Base-by-base conservation (phyloP, 2,888 invertebrate genomes). In the Mythimna loreyi region DNA sequence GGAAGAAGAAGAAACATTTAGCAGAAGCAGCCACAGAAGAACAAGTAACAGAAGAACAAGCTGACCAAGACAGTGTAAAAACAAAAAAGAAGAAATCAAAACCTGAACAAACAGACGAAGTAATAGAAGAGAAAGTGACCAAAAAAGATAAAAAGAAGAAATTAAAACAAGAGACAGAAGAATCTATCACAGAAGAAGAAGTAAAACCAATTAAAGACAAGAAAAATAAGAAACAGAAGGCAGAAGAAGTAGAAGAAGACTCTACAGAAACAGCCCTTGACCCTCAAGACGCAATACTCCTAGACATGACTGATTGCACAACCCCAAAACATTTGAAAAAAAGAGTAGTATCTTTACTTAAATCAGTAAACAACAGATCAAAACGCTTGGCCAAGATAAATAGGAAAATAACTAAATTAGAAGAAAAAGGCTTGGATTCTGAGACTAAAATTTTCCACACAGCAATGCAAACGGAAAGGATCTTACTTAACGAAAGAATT, bases 401-500 rank as follows among this genome's bases (percentile, higher is more conserved):
- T 2, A 77, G 86, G 50, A 94, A 94, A 84, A 89, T 95, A 68
- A 21, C 80, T 2, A 85, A 72, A 0, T 84, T 96, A 72, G 96
- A 96, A 80, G 87, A 91, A 0, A 89, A 81, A 21, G 85, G 86
- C 0, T 75, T 96, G 0, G 86, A 83, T 13, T 76, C 89, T 0
- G 86, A 85, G 53, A 95, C 93, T 40, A 94, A 95, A 64, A 89
- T 90, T 59, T 91, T 81, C 58, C 94, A 94, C 74, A 92, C 92
- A 5, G 92, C 94, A 0, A 93, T 95, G 93, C 91, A 92, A 16
- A 75, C 83, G 5, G 94, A 95, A 49, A 93, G 90, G 81, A 45
- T 91, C 6, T 66, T 89, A 0, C 73, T 92, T 16, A 78, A 93
- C 75, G 87, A 92, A 49, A 79, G 92, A 40, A 75, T 90, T 0